These are phyloP conservation scores for Gisinianus flammeolus DNA, from an alignment of 2,888 invertebrate genomes.

Conservation along the genomic window DNA sequence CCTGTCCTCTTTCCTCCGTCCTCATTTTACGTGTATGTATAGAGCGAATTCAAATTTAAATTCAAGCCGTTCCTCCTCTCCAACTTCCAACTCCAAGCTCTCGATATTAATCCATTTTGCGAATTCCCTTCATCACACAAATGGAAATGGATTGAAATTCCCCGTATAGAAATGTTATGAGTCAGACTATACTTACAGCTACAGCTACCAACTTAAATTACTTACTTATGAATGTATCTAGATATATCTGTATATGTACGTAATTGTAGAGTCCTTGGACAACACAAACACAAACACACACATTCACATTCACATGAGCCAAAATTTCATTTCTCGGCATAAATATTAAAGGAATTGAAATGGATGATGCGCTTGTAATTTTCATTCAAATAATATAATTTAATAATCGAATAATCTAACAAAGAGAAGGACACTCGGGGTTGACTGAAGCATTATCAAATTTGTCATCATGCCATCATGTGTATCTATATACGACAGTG, in stretches of 20 bases:
- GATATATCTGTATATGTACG: too few relatives aligned
- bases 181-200: too few relatives aligned
- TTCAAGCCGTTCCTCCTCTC: conserved; percentile 7
- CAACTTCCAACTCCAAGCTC: neutral
- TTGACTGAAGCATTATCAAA: conserved; percentile 15
- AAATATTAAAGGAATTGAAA: neutral
- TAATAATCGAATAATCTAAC: conserved; percentile 20
- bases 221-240: too few relatives aligned
- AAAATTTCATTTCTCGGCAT: neutral
- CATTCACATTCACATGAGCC: neutral
- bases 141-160: conserved; percentile 32
- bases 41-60: neutral
- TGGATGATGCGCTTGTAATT: neutral
- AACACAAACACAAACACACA: conserved; percentile 17
- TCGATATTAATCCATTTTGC: conserved; percentile 46
- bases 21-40: neutral
- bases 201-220: conserved; percentile 2
- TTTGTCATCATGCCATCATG: neutral
- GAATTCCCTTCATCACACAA: conserved; percentile 44
- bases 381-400: conserved; percentile 11
- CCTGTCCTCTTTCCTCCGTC: neutral
- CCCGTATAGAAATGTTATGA: too few relatives aligned
- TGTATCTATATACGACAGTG: too few relatives aligned
- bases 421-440: conserved; percentile 6
- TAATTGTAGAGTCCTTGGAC: too few relatives aligned